Evolutionary conservation across 2,113 vertebrate genomes (phyloP).

Genomic region (Columbina picui): DNA sequence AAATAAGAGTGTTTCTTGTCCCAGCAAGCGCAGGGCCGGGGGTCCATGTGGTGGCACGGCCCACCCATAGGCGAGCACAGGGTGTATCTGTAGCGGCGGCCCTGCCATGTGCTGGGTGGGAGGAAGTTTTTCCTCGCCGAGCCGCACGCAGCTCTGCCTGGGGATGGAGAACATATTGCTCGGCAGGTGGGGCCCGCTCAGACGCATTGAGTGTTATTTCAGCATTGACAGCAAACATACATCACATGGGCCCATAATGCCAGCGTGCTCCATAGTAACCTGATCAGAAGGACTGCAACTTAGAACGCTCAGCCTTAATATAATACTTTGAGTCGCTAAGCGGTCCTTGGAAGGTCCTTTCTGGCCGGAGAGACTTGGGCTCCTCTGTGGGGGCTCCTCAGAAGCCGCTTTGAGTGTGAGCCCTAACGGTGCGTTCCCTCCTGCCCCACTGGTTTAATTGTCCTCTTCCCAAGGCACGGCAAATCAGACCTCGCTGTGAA

Average conservation of each 20-base stretch:
- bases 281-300: slow-evolving; percentile 77
- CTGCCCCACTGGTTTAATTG: rapidly evolving
- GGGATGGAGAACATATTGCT: slow-evolving; percentile 81
- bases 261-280: slow-evolving; percentile 75
- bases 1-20: background rate
- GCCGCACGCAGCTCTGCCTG: slow-evolving; percentile 70
- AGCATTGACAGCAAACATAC: slow-evolving; percentile 89
- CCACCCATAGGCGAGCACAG: background rate
- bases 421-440: background rate
- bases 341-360: slow-evolving; percentile 76
- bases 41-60: background rate
- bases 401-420: background rate
- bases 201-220: slow-evolving; percentile 89
- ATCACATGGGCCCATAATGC: slow-evolving; percentile 82
- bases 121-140: slow-evolving; percentile 74
- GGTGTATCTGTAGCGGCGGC: background rate
- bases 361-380: background rate
- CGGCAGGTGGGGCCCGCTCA: slow-evolving; percentile 82
- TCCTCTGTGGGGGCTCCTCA: background rate
- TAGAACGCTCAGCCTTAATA: slow-evolving; percentile 69
- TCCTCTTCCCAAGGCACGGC: background rate
- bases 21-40: background rate
- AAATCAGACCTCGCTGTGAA: background rate
- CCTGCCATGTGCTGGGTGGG: slow-evolving; percentile 77
- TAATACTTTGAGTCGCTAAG: slow-evolving; percentile 80